Evolutionary conservation across 2,797 vertebrate species (phyloP).

Genomic region (Oreortyx pictus): DNA sequence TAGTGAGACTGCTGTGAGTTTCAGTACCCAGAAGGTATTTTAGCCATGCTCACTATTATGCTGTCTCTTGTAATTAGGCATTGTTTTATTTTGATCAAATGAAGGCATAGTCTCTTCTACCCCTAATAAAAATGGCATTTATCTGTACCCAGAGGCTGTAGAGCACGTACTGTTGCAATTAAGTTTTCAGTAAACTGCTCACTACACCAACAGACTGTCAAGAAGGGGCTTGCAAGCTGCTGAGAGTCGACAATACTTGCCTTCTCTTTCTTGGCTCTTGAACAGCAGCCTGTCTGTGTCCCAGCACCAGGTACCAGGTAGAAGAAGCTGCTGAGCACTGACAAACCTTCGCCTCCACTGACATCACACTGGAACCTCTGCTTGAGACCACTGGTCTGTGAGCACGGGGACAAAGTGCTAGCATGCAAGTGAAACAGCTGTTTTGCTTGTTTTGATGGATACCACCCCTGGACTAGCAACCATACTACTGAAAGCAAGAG

Average conservation of each 20-base stretch:
- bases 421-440: background rate
- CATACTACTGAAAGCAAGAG: background rate
- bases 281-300: background rate
- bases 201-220: background rate
- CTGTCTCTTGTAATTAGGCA: background rate
- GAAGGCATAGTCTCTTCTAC: background rate
- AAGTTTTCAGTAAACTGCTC: background rate
- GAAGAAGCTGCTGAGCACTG: background rate
- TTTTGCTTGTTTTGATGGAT: background rate
- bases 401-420: background rate
- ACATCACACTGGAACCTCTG: background rate
- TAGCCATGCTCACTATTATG: background rate
- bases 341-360: too few relatives aligned
- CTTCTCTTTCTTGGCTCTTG: background rate
- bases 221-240: background rate
- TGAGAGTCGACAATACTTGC: background rate
- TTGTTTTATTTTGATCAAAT: background rate
- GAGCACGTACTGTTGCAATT: background rate
- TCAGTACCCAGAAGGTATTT: background rate
- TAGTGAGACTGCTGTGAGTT: background rate
- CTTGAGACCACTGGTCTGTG: background rate
- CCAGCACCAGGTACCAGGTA: background rate
- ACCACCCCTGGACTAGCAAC: background rate
- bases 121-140: conserved; percentile 17
- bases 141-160: background rate